Evolutionary conservation across 64 coral and sea anemone species (phyloP).

Genomic region (Astreopora myriophthalma): DNA sequence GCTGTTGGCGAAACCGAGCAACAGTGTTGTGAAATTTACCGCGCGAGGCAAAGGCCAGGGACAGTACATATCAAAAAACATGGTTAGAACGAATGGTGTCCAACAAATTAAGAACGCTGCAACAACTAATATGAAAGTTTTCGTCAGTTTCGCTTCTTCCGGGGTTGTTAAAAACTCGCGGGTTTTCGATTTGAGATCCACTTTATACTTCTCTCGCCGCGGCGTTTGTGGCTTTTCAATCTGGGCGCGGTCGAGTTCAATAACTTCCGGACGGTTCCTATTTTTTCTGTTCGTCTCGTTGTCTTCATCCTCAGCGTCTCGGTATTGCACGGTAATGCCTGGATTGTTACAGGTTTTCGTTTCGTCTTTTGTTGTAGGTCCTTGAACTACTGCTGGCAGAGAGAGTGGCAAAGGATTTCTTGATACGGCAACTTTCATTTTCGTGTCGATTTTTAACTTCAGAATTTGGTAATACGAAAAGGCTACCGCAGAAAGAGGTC

Average conservation of each 20-base stretch:
- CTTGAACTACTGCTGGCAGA: too few species aligned
- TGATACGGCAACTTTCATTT: slow-evolving; percentile 12
- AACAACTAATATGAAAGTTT: slow-evolving; percentile 65
- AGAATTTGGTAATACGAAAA: slow-evolving; percentile 75
- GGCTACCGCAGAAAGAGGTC: slow-evolving; percentile 43
- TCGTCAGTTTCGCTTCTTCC: slow-evolving; percentile 64
- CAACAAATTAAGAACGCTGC: slow-evolving; percentile 61
- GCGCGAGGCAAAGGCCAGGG: slow-evolving; percentile 10
- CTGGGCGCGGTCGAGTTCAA: too few species aligned
- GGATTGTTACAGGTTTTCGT: too few species aligned
- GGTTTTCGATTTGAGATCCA: neutral
- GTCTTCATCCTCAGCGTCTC: too few species aligned
- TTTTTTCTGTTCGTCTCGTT: too few species aligned
- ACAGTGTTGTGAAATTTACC: slow-evolving; percentile 3
- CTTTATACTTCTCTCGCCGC: too few species aligned
- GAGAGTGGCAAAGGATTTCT: too few species aligned
- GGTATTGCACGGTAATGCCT: too few species aligned
- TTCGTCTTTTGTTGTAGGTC: too few species aligned
- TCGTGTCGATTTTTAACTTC: slow-evolving; percentile 17
- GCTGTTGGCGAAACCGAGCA: slow-evolving; percentile 69
- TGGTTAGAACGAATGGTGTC: slow-evolving; percentile 73
- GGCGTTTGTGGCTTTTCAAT: too few species aligned
- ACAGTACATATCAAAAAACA: slow-evolving; percentile 73
- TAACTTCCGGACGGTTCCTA: too few species aligned
- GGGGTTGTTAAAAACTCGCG: neutral